Evolutionary conservation across 1,140 invertebrate species (phyloP).

Genomic region (Chionoecetes opilio): DNA sequence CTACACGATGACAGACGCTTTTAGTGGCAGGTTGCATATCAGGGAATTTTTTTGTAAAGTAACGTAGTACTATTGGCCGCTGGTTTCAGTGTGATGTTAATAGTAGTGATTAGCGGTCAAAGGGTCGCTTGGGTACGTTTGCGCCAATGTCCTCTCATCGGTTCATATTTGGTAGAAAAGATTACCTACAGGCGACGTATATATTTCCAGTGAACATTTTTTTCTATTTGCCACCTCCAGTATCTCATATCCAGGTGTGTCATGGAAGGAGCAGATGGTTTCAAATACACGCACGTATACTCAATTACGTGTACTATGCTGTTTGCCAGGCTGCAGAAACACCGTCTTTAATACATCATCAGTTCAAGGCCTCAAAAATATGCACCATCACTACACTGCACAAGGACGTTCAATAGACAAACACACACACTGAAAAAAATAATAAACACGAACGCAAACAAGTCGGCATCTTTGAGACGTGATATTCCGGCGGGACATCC

Average conservation of each 20-base stretch:
- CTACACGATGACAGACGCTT: neutral
- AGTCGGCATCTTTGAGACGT: no score
- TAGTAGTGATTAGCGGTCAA: neutral
- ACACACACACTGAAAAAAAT: neutral
- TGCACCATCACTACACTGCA: neutral
- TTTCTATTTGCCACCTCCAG: no score
- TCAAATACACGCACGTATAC: no score
- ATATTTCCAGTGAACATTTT: no score
- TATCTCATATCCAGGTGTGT: no score
- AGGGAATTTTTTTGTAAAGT: neutral
- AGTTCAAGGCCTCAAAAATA: neutral
- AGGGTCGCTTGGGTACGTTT: neutral
- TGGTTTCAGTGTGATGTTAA: neutral
- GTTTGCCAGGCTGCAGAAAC: neutral
- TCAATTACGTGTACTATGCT: neutral
- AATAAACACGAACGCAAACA: neutral
- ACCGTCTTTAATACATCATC: neutral
- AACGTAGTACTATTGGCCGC: neutral
- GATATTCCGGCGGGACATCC: no score
- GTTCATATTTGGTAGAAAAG: no score
- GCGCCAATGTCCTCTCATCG: no score
- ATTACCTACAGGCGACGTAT: no score
- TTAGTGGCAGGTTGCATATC: neutral
- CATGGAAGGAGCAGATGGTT: no score
- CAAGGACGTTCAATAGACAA: constrained; percentile 18